Evolutionary conservation across 2,113 vertebrate species (phyloP), one percentile per base, ranked within the genome.

Genomic region (Otus sunia): DNA sequence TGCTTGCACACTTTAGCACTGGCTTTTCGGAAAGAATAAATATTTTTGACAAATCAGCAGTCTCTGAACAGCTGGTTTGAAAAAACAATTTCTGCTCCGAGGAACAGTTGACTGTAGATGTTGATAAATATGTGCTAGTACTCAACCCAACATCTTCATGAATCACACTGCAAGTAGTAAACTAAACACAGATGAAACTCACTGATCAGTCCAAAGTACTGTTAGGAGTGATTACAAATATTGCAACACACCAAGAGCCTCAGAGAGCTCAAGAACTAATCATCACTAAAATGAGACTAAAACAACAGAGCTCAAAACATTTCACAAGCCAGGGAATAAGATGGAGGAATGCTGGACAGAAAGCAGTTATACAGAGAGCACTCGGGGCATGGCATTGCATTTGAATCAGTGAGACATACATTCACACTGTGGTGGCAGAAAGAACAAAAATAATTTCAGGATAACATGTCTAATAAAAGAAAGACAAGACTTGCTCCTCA

Each of bases 41-140:
- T 92, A 59, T 52, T 83, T 86, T 68, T 83, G 13, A 88, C 47
- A 77, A 56, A 60, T 84, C 71, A 89, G 36, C 15, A 56, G 36
- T 12, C 68, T 68, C 47, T 56, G 30, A 55, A 60, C 68, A 95
- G 68, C 53, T 89, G 68, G 43, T 68, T 86, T 78, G 68, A 58
- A 63, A 80, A 90, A 68, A 49, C 59, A 81, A 17, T 63, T 87
- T 47, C 47, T 94, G 39, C 20, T 80, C 37, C 43, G 47, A 69
- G n/a, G 34, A 90, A 15, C 6, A 47, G 21, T 45, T 84, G 64
- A 21, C 37, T 72, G 73, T 26, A 75, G 25, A 37, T 94, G 53
- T 83, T 96, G 76, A 96, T 89, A 91, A 96, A 87, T 69, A 90
- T 26, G 9, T 81, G 64, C 34, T 72, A 60, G 34, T 41, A 53